Evolutionary conservation across 1,140 invertebrate genomes (phyloP), one percentile per base, ranked within the genome.

Genomic region (Bombus turneri): DNA sequence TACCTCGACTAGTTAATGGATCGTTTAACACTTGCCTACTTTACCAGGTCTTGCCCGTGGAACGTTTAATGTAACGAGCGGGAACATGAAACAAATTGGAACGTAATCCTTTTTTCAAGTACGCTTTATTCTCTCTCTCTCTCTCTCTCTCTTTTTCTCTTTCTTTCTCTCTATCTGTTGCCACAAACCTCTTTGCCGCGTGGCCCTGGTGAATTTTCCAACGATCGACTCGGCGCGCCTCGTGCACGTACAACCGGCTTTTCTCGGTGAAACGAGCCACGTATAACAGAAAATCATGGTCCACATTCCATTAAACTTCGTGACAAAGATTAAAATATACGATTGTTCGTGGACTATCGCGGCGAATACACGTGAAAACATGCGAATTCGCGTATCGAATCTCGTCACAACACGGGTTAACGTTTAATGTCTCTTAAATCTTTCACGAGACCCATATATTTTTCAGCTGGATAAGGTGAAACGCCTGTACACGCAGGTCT

Each of bases 91-190:
- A 84, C 83, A 84, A 84, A 84, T 84, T 84, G 76, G 75, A 71
- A 84, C 82, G 82, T 79, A 79, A 84, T 84, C 53, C 83, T 79
- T 84, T 84, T 84, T 80, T 84, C 83, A 79, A 62, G 76, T 72
- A 47, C 28, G 31, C 68, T 81, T 83, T 25, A 4, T 22, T 57
- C 31, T 39, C 37, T 1, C 28, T 28, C 73, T 71, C 83, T 28
- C 43, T 73, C 66, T 53, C 62, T 31, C 3, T 28, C 12, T n/a
- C 0, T 64, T 43, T 64, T 47, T 66, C 66, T 53, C 62, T 31
- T 1, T 28, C 12, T n/a, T 1, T 64, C 57, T 64, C 34, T 66
- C 15, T 39, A 18, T 25, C 10, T n/a, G 59, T 62, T 62, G 59
- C 28, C 59, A 53, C 47, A 22, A 53, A 53, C 28, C 28, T 62